A percentile compares a stretch with the other conserved stretches of the same genome.
phyloP scores from a whole-genome alignment of 2,888 invertebrate species.

The Penaeus monodon region DNA sequence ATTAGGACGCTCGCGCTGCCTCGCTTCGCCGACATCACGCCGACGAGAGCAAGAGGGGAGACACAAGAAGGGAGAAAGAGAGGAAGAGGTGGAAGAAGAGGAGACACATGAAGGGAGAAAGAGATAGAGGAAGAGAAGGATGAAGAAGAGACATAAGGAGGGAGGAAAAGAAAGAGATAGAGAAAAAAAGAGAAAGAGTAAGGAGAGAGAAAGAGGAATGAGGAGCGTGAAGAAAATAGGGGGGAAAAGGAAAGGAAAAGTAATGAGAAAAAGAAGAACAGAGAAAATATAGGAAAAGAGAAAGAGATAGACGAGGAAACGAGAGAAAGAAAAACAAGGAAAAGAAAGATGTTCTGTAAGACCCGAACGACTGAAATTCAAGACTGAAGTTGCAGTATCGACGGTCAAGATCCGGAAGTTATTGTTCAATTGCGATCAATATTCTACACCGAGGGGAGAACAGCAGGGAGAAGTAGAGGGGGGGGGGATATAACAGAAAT shows the following conservation, averaged over 20 bases:
- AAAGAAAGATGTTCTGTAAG: no score
- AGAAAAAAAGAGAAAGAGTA: conserved; percentile 5
- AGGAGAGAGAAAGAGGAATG: neutral
- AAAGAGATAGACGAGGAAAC: neutral
- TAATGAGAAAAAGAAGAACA: neutral
- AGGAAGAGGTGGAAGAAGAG: neutral
- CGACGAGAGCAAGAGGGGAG: neutral
- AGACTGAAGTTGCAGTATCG: no score
- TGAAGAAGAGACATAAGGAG: neutral
- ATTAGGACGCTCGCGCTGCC: conserved; percentile 27
- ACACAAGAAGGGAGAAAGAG: neutral
- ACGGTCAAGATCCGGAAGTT: no score
- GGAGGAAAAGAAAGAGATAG: neutral
- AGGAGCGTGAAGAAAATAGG: neutral
- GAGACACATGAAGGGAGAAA: neutral
- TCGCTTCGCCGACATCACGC: neutral
- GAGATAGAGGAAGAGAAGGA: neutral
- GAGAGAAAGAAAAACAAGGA: neutral
- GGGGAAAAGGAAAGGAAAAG: neutral
- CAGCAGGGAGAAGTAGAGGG: no score
- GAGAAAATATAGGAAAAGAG: neutral
- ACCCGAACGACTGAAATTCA: no score
- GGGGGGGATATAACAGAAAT: no score
- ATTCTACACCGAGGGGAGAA: no score
- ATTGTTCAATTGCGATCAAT: no score